A percentile compares a stretch with the other conserved stretches of the same genome.
These are phyloP conservation scores for Perccottus glenii DNA, from an alignment of 2,113 vertebrate species.

Conservation along the genomic window DNA sequence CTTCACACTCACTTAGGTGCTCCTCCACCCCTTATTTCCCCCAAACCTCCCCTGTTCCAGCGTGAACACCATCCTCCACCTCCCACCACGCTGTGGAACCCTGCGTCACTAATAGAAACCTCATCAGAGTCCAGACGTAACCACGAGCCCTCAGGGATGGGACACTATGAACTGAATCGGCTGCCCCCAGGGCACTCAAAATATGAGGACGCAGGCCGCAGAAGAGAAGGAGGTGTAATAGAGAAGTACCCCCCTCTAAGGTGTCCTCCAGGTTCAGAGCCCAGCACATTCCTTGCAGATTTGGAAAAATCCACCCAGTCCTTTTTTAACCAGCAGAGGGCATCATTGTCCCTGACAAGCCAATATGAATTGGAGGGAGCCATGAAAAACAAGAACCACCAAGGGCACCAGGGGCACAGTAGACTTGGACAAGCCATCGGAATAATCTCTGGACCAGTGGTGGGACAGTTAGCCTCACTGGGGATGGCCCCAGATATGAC, in stretches of 20 bases:
- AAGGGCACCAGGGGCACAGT: slow-evolving; percentile 56
- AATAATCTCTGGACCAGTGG: slow-evolving; percentile 24
- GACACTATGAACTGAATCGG: slow-evolving; percentile 84
- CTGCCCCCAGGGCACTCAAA: slow-evolving; percentile 80
- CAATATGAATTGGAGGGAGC: slow-evolving; percentile 80
- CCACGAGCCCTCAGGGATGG: slow-evolving; percentile 80
- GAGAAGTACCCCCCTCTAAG: slow-evolving; percentile 86
- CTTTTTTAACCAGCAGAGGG: slow-evolving; percentile 90
- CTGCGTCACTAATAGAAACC: slow-evolving; percentile 88
- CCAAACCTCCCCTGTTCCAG: slow-evolving; percentile 88
- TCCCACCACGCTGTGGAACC: slow-evolving; percentile 94
- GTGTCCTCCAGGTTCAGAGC: slow-evolving; percentile 79
- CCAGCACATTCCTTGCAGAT: slow-evolving; percentile 88
- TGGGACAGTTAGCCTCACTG: slow-evolving; percentile 42
- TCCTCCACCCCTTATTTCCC: slow-evolving; percentile 94
- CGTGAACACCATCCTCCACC: slow-evolving; percentile 80
- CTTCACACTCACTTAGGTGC: slow-evolving; percentile 87
- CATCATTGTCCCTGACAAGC: slow-evolving; percentile 77
- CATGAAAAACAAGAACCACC: slow-evolving; percentile 71
- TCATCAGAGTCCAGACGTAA: slow-evolving; percentile 82
- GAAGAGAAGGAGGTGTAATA: slow-evolving; percentile 81
- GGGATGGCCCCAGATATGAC: slow-evolving; percentile 75
- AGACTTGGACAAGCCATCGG: slow-evolving; percentile 59
- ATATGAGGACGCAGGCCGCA: slow-evolving; percentile 83
- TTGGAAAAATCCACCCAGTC: slow-evolving; percentile 92